Evolutionary conservation across 2,113 vertebrate genomes (phyloP), one percentile per base, ranked within the genome.

Genomic region (Gorsachius goisagi): DNA sequence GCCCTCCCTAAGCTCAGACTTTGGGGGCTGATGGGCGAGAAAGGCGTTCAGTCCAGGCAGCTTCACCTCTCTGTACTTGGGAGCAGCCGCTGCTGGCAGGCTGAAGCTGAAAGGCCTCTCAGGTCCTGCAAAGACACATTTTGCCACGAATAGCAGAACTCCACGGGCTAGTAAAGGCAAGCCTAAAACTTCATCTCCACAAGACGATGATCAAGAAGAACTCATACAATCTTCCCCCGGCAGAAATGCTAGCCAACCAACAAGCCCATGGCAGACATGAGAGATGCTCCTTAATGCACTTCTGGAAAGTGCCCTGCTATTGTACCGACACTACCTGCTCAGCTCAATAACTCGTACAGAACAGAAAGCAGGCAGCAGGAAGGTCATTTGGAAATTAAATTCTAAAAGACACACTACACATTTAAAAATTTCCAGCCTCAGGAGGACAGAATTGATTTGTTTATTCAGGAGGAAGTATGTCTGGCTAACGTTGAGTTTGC

Each of bases 361-460:
- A 55, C 60, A 67, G 23, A 81, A 55, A 83, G 44, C 78, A 80
- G 68, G 74, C 89, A 62, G 28, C 0, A 9, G 64, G 60, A 84
- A 96, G 92, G 90, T 87, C 95, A 93, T 64, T 53, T 76, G 41
- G 94, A 96, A 95, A 97, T 95, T 62, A 62, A 60, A 87, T 92
- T 95, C 90, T 66, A 32, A 75, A 33, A 80, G 92, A 93, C 47
- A 80, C 39, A 30, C 68, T 16, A 35, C 3, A 16, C 69, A 93
- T 81, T 74, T 78, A 26, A 67, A 68, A 55, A 62, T 47, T 33
- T 33, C 62, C 94, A 92, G 80, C 90, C 91, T 62, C 24, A 0
- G 76, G 84, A 92, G 94, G 45, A 89, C 66, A n/a, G 84, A 73
- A 93, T 44, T 69, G 90, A 91, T 86, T 37, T 95, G 86, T 91